Evolutionary conservation across 1,140 invertebrate genomes (phyloP), one percentile per base, ranked within the genome.

Genomic region (Ostrea edulis): DNA sequence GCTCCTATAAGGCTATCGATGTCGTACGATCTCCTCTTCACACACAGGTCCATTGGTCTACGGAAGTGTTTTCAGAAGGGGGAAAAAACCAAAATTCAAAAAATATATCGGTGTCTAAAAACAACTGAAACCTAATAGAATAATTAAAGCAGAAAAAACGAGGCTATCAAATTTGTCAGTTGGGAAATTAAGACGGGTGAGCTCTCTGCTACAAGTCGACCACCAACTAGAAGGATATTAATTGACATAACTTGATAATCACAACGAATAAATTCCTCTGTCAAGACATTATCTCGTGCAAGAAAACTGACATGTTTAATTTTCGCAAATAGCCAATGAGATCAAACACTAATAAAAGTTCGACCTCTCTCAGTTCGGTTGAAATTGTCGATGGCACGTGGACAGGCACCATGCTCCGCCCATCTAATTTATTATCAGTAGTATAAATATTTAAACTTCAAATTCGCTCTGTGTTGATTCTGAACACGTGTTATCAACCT

Each of bases 391-490:
- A 12, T 25, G 68, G 68, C 68, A 17, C 68, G 68, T 77, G 68
- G 68, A 77, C 25, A 11, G 12, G 22, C 2, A 9, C 8, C 25
- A 25, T 8, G 68, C 68, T 77, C 68, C 68, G 68, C 68, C 68
- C 29, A 14, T 25, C 25, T 25, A 29, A 77, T 77, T 77, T 25
- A 77, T 77, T 77, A 77, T 77, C 68, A 77, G 68, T 35, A 77
- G 68, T 77, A 77, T 77, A 77, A 77, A 77, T 77, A 77, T 77
- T 77, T 77, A 77, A 77, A 77, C 68, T 77, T 77, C 68, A 77
- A 77, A 77, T 77, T 77, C 68, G 68, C 17, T 77, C 68, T 77
- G 12, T 77, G 68, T 77, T 77, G 68, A 77, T 77, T 77, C 25
- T 77, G 7, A 77, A 35, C 68, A 77, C 68, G 25, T 77, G 68